Evolutionary conservation across 2,113 vertebrate genomes (phyloP).

Genomic region (Hemibagrus wyckioides): DNA sequence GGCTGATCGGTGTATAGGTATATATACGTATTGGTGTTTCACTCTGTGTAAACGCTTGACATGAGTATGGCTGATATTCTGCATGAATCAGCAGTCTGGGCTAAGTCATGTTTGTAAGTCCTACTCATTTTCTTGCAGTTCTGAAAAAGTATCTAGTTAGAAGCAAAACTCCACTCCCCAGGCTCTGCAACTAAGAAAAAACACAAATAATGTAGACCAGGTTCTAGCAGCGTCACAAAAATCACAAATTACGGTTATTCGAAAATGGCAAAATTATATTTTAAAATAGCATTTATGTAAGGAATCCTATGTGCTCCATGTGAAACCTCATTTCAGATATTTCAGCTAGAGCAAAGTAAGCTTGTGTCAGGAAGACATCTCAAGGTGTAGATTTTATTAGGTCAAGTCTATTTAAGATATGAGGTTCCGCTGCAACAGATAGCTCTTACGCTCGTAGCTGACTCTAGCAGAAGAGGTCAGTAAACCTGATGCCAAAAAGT

Average conservation of each 20-base stretch:
- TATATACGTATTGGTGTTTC: background rate
- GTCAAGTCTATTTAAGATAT: constrained; percentile 17
- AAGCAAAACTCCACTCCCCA: background rate
- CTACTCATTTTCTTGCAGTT: background rate
- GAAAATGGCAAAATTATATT: background rate
- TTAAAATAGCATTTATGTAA: background rate
- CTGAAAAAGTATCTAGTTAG: background rate
- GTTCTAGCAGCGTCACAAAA: background rate
- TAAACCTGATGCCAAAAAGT: constrained; percentile 25
- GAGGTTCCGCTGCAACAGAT: constrained; percentile 18
- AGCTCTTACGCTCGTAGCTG: background rate
- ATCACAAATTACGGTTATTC: background rate
- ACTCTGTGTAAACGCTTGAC: background rate
- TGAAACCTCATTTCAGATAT: background rate
- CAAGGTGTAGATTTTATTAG: constrained; percentile 32
- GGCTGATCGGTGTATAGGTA: no score
- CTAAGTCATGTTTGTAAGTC: background rate
- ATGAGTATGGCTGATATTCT: background rate
- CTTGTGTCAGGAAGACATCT: background rate
- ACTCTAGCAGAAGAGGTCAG: background rate
- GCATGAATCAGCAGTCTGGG: background rate
- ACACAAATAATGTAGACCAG: background rate
- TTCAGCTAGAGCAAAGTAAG: background rate
- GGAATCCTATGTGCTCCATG: background rate
- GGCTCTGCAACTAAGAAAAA: background rate